Conservation (phyloP, 1,140 invertebrate species). For the Amyelois transitella region DNA sequence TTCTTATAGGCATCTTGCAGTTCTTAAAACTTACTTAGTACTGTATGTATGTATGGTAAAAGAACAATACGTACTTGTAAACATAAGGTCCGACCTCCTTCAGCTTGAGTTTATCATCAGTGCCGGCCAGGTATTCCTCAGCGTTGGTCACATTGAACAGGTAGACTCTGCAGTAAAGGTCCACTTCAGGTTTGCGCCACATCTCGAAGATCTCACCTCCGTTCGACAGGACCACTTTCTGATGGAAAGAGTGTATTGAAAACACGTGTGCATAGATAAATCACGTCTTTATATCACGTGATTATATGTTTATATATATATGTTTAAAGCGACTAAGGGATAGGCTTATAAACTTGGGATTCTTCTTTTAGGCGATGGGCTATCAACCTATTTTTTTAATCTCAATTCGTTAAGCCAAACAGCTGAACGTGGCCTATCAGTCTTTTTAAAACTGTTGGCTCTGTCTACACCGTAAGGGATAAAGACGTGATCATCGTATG, state of each 20-base stretch:
- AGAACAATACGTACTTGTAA: slow-evolving; percentile 89
- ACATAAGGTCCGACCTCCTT: slow-evolving; percentile 92
- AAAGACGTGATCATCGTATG: too few species aligned
- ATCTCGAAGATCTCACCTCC: slow-evolving; percentile 88
- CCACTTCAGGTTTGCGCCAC: slow-evolving; percentile 89
- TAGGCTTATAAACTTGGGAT: too few species aligned
- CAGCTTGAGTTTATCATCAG: slow-evolving; percentile 82
- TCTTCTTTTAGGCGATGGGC: too few species aligned
- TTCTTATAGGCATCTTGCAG: too few species aligned
- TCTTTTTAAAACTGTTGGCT: too few species aligned
- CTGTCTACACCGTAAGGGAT: too few species aligned
- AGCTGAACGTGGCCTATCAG: too few species aligned
- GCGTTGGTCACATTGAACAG: slow-evolving; percentile 93
- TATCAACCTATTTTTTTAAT: background rate
- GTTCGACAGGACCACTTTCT: slow-evolving; percentile 83
- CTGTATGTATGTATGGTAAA: too few species aligned
- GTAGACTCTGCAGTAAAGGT: slow-evolving; percentile 88
- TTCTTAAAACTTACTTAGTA: too few species aligned
- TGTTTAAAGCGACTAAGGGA: too few species aligned
- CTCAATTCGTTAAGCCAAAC: too few species aligned
- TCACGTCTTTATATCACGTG: background rate
- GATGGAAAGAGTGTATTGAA: slow-evolving; percentile 23
- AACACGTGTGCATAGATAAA: background rate
- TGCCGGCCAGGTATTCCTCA: slow-evolving; percentile 83
- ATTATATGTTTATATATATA: background rate